Percentiles rank a stretch among this genome's conserved stretches.
These are phyloP conservation scores for Chrysoperla carnea DNA, from an alignment of 1,140 invertebrate genomes.

Conservation along the genomic window DNA sequence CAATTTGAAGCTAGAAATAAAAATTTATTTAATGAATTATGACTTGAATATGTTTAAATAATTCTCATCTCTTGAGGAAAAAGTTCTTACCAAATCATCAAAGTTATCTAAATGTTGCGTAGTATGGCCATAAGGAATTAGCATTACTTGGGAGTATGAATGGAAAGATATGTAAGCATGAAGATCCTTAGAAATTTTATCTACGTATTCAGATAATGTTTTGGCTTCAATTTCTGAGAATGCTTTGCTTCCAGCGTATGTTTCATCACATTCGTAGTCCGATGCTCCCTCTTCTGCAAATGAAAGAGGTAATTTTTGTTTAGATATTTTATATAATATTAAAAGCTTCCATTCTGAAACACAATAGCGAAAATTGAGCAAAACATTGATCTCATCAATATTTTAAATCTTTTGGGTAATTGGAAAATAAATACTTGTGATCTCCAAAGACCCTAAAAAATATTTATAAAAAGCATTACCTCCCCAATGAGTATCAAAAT, in stretches of 20 bases:
- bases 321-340: too few relatives aligned
- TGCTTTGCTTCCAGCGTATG: conserved; percentile 43
- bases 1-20: conserved; percentile 29
- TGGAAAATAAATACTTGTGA: too few relatives aligned
- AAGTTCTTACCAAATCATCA: conserved; percentile 31
- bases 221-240: conserved; percentile 60
- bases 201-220: conserved; percentile 32
- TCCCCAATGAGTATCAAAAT: conserved; percentile 55
- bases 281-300: conserved; percentile 40
- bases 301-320: too few relatives aligned
- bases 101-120: conserved; percentile 36
- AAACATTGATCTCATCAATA: too few relatives aligned
- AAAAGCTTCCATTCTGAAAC: too few relatives aligned
- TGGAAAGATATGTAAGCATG: conserved; percentile 57
- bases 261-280: conserved; percentile 42
- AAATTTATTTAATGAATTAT: neutral
- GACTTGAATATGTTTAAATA: neutral
- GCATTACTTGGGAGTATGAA: conserved; percentile 52
- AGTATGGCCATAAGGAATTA: conserved; percentile 53
- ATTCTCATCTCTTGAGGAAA: too few relatives aligned
- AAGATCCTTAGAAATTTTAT: conserved; percentile 28
- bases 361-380: too few relatives aligned
- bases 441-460: too few relatives aligned
- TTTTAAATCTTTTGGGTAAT: too few relatives aligned
- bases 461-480: too few relatives aligned